Conservation (phyloP, 2,888 invertebrate genomes). For the Acrocera orbiculus region DNA sequence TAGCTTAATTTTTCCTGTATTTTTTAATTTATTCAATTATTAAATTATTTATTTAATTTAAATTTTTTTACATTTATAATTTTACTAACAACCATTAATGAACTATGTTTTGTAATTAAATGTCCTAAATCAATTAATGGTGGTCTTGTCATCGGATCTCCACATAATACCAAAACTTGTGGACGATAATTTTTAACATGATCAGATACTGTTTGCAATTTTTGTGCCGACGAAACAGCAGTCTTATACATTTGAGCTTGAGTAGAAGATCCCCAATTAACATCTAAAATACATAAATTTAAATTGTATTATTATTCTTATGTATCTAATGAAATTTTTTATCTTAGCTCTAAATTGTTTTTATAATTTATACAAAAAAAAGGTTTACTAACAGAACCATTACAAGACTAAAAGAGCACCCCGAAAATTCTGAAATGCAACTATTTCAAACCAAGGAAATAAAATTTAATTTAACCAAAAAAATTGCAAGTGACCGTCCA, state of each 20-base stretch:
- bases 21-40: slow-evolving; percentile 3
- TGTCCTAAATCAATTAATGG: slow-evolving; percentile 81
- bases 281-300: slow-evolving; percentile 38
- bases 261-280: slow-evolving; percentile 95
- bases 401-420: too few relatives aligned
- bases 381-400: too few relatives aligned
- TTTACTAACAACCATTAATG: slow-evolving; percentile 79
- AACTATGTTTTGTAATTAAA: slow-evolving; percentile 79
- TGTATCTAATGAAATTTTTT: too few relatives aligned
- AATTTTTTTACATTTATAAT: slow-evolving; percentile 56
- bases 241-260: slow-evolving; percentile 93
- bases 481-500: too few relatives aligned
- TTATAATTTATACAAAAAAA: too few relatives aligned
- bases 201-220: slow-evolving; percentile 67
- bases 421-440: too few relatives aligned
- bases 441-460: too few relatives aligned
- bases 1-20: slow-evolving; percentile 43
- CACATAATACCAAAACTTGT: slow-evolving; percentile 68
- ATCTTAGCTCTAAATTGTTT: too few relatives aligned
- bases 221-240: slow-evolving; percentile 69
- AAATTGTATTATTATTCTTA: too few relatives aligned
- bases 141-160: slow-evolving; percentile 67
- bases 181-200: slow-evolving; percentile 98
- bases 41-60: too few relatives aligned
- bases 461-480: too few relatives aligned